Evolutionary conservation across 2,797 vertebrate genomes (phyloP).

Genomic region (Enteromius thamalakanensis): DNA sequence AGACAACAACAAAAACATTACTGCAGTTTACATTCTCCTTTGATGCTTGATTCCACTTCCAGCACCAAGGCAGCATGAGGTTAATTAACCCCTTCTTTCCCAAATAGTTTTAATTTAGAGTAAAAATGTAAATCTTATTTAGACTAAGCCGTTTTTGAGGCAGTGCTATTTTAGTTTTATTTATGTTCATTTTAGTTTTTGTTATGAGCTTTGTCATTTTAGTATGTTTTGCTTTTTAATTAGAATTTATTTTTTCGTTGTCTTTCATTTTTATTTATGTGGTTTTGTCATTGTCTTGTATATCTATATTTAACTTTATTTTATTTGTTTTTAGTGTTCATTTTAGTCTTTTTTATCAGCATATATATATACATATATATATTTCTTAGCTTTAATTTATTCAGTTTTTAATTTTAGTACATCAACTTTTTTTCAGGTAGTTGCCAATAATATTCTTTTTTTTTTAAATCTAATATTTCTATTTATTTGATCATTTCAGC

Average conservation of each 20-base stretch:
- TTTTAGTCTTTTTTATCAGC: not conserved
- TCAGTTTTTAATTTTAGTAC: not conserved
- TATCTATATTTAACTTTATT: not conserved
- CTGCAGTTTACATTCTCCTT: slow-evolving; percentile 57
- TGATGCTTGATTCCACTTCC: slow-evolving; percentile 59
- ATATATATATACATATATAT: no score
- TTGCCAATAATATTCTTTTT: not conserved
- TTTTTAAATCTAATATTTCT: not conserved
- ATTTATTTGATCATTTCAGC: not conserved
- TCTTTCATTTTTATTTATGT: no score
- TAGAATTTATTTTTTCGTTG: no score
- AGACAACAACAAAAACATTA: slow-evolving; percentile 54
- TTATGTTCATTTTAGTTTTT: not conserved
- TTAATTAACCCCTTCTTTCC: slow-evolving; percentile 68
- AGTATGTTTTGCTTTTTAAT: not conserved
- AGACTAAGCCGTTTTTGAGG: not conserved
- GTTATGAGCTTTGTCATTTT: no score
- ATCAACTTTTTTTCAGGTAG: not conserved
- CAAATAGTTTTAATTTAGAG: slow-evolving; percentile 40
- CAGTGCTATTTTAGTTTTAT: not conserved
- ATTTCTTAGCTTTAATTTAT: not conserved
- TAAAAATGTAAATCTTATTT: not conserved
- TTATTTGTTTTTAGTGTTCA: not conserved
- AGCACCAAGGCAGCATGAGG: slow-evolving; percentile 56
- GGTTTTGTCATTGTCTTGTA: not conserved